Evolutionary conservation across 2,113 vertebrate genomes (phyloP), one percentile per base, ranked within the genome.

Genomic region (Myrmophylax atrothorax): DNA sequence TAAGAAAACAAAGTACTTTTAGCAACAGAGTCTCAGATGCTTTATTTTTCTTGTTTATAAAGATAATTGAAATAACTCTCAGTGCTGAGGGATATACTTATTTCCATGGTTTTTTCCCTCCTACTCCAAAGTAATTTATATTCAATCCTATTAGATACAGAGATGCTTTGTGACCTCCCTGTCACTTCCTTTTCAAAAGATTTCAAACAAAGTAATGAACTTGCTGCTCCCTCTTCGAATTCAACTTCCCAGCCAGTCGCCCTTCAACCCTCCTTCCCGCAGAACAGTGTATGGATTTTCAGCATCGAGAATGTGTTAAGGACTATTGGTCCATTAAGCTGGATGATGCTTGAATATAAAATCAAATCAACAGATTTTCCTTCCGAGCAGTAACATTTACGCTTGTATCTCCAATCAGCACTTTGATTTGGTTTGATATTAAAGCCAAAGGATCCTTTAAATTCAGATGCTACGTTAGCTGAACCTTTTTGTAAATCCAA

Each of bases 401-500:
- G 35, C 68, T 70, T 82, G 20, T 5, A 49, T 11, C 55, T 78
- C 78, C 18, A 33, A 85, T 24, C 55, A 83, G 44, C 42, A 67
- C 60, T 80, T 19, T 59, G 60, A 82, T 87, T 88, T 87, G 49
- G 62, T 93, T 91, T 59, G n/a, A 44, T 67, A 85, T 76, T 73
- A 84, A 76, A 55, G 44, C 25, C 62, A 87, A 86, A 42, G 23
- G 52, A 64, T 96, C 68, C 66, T 91, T 97, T 82, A 94, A 91
- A 96, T 92, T 91, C 90, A 55, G 75, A 63, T 22, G 33, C 52
- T 80, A 49, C 5, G 9, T 62, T 90, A 87, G 79, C 87, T 76
- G 84, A 92, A 88, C 44, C 80, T 37, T 93, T 91, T 92, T 87
- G 78, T 60, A 92, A 96, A 97, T 38, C 49, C 82, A 72, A 8